Conservation (phyloP, 2,113 vertebrate species). For the Callocephalon fimbriatum region DNA sequence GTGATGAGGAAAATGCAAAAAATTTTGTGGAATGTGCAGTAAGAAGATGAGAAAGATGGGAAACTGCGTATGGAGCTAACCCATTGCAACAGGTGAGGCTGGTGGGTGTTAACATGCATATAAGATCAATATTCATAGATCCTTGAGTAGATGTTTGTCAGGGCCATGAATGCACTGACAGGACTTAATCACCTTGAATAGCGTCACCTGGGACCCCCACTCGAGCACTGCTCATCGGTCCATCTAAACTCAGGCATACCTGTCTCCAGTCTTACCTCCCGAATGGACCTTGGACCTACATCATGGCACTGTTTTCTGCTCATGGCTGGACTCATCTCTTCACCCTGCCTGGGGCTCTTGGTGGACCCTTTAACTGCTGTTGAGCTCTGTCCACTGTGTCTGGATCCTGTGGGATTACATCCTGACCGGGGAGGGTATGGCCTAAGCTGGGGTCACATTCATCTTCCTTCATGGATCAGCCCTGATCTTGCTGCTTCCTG, state of each 20-base stretch:
- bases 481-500: background rate
- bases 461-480: background rate
- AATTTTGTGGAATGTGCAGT: background rate
- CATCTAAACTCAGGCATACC: background rate
- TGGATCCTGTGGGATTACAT: background rate
- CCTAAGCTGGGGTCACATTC: background rate
- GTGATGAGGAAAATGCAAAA: background rate
- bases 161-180: background rate
- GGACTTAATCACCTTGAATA: background rate
- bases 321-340: background rate
- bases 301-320: background rate
- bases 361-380: background rate
- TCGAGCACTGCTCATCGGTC: accelerated
- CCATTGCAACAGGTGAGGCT: background rate
- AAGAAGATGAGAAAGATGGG: background rate
- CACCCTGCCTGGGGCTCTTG: accelerated
- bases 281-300: accelerated
- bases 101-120: background rate
- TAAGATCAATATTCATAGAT: background rate
- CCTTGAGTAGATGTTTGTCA: background rate
- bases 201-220: background rate
- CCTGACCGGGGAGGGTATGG: background rate
- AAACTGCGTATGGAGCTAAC: background rate
- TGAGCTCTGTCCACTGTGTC: background rate
- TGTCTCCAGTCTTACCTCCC: background rate